Base-by-base conservation (phyloP, 2,888 invertebrate species). In the Parochlus steinenii region DNA sequence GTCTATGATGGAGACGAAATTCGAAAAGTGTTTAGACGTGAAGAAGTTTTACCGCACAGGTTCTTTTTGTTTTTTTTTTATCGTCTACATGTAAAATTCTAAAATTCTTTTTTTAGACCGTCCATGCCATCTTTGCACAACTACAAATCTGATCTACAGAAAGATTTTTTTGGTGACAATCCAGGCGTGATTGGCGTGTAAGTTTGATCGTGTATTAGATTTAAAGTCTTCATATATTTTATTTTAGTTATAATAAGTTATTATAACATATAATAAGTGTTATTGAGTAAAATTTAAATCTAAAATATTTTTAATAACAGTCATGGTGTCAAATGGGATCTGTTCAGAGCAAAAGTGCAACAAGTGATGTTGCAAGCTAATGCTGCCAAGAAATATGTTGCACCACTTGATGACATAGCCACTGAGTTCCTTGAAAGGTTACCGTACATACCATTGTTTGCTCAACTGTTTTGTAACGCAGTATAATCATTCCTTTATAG, bases 311-410 rank as follows among this genome's bases (percentile, higher is more conserved):
- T 24, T 27, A 16, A 4, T 47, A 44, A 28, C 57, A 89, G 87
- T 42, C 86, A 87, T 54, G 89, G 87, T 1, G 72, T 77, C 48
- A 74, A 77, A 47, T 90, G 89, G 89, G 79, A 87, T 50, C 66
- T 67, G 44, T 78, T 89, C 52, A 67, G 89, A 43, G 74, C 75
- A 39, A 78, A 79, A 56, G 83, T 86, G 16, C 85, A 87, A 47
- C 81, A 82, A 54, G 72, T 78, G 44, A 67, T 89, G 55, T 67
- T 83, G 53, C 73, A 80, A 40, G 85, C 87, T 0, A 69, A 74
- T 44, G 77, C 77, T 7, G 78, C 86, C 11, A 72, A 70, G 50
- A 74, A 75, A 34, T 82, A 78, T 48, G 70, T 86, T 27, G 71
- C 70, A 10, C 70, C 73, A 33, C 65, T 86, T 43, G 74, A 81